Percentiles rank a stretch among this genome's conserved stretches.
phyloP scores from a whole-genome alignment of 2,888 invertebrate genomes.

The Nemurella pictetii region DNA sequence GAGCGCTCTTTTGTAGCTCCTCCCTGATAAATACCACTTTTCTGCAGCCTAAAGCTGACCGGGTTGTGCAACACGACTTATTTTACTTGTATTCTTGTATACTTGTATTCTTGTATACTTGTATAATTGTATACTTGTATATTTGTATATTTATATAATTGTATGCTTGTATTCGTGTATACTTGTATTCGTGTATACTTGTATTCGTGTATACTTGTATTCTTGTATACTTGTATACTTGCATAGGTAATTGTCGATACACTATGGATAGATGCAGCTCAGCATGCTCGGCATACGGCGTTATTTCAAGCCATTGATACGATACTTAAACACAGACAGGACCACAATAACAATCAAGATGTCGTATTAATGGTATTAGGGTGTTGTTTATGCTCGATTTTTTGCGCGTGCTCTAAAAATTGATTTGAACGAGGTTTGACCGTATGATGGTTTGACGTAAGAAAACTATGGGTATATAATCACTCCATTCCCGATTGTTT shows the following conservation, averaged over 20 bases:
- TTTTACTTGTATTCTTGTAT: neutral
- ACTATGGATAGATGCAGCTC: no score
- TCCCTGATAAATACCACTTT: slow-evolving; percentile 1
- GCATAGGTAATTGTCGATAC: no score
- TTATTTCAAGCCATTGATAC: slow-evolving; percentile 1
- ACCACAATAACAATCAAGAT: slow-evolving; percentile 5
- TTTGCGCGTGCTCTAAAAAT: neutral
- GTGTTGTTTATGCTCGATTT: neutral
- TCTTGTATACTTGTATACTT: no score
- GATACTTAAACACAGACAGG: neutral
- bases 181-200: no score
- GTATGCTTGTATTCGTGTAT: no score
- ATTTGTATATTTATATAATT: no score
- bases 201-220: no score
- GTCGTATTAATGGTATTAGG: neutral
- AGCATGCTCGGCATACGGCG: neutral
- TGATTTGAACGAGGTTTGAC: neutral
- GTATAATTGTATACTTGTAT: no score
- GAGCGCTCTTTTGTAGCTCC: slow-evolving; percentile 1
- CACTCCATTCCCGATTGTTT: neutral
- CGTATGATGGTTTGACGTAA: no score
- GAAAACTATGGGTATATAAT: neutral
- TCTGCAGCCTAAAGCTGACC: slow-evolving; percentile 14
- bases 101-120: neutral
- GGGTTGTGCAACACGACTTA: neutral